Evolutionary conservation across 2,113 vertebrate species (phyloP), one percentile per base, ranked within the genome.

Genomic region (Alligator mississippiensis): DNA sequence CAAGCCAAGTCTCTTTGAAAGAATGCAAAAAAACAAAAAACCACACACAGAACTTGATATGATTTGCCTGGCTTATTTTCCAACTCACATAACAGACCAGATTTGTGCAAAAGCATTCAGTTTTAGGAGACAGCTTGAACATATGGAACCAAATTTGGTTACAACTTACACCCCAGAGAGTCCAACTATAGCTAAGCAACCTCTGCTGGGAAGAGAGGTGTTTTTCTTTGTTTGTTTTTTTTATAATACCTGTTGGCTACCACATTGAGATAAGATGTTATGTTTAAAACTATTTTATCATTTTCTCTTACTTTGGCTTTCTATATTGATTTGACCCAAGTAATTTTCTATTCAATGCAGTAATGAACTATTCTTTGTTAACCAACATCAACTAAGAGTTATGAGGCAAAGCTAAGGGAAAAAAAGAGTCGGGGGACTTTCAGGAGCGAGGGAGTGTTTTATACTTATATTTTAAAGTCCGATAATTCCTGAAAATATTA

Each of bases 251-350:
- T 61, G 9, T 82, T 77, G 70, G 22, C 86, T 80, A 87, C 72
- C 24, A 27, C 19, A 61, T 4, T 6, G 59, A 55, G 82, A 21
- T 34, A 70, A n/a, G 8, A 75, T 38, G 21, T 89, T 79, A 62
- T 77, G 79, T 70, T 93, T 93, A 85, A 96, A 87, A 61, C 38
- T 24, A 30, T 82, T 85, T 57, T 76, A 66, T 87, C 87, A 47
- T 82, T 85, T 95, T 30, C 14, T 82, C 93, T 91, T 92, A 87
- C 63, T 75, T 87, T 86, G 90, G 55, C 47, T 79, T 94, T 82
- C 80, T 80, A 47, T 47, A 61, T 87, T 83, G 75, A 90, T 58
- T 92, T 76, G 81, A 80, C 83, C 34, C 91, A 47, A 60, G 62
- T 47, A 54, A 18, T 61, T 80, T 90, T 78, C 15, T 55, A 5